phyloP scores from a whole-genome alignment of 2,113 vertebrate species.

The Trinectes maculatus region DNA sequence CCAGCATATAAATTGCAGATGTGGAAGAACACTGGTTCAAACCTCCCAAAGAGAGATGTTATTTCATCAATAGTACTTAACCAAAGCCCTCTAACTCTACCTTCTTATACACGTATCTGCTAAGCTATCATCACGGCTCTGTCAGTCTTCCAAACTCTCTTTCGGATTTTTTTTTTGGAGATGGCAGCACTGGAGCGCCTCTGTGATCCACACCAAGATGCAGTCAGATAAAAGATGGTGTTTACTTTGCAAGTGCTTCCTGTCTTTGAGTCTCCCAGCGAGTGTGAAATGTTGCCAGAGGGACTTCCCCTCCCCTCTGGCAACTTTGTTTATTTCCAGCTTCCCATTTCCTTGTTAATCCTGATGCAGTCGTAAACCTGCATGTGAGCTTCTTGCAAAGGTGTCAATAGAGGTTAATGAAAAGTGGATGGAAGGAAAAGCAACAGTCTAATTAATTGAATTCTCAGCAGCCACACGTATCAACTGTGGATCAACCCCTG shows the following conservation, averaged over 20 bases:
- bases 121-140: slow-evolving; percentile 37
- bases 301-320: slow-evolving; percentile 44
- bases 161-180: slow-evolving; percentile 20
- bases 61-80: slow-evolving; percentile 71
- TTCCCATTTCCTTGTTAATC: slow-evolving; percentile 77
- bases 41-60: slow-evolving; percentile 46
- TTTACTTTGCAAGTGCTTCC: slow-evolving; percentile 13
- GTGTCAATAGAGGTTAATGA: slow-evolving; percentile 79
- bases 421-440: slow-evolving; percentile 77
- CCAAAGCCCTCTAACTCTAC: slow-evolving; percentile 45
- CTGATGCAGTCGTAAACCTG: slow-evolving; percentile 64
- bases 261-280: neutral
- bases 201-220: slow-evolving; percentile 16
- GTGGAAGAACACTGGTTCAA: slow-evolving; percentile 55
- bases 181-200: neutral
- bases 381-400: slow-evolving; percentile 30
- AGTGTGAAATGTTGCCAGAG: slow-evolving; percentile 43
- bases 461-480: slow-evolving; percentile 56
- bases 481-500: slow-evolving; percentile 63
- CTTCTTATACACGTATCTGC: slow-evolving; percentile 41
- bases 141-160: slow-evolving; percentile 38
- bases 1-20: slow-evolving; percentile 31
- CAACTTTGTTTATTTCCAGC: slow-evolving; percentile 73
- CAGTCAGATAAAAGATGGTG: slow-evolving; percentile 21
- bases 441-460: slow-evolving; percentile 78